Conservation (phyloP, 2,888 invertebrate genomes). For the Acrobasis consociella region DNA sequence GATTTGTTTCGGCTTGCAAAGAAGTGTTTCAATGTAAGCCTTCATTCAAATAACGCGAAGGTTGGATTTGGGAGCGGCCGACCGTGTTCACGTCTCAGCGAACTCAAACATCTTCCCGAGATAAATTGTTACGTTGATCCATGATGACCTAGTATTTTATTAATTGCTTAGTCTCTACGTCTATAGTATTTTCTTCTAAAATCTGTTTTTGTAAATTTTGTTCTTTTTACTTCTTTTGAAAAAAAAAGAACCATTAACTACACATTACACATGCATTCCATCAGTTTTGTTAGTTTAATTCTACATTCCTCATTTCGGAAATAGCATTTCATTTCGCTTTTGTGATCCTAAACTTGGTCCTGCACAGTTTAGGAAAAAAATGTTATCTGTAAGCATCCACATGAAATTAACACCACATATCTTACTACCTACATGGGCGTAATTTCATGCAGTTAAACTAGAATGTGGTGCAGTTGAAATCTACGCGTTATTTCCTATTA, state of each 20-base stretch:
- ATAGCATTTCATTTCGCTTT: too few species aligned
- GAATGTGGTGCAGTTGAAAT: not conserved
- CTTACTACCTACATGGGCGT: not conserved
- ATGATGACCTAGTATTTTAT: slow-evolving; percentile 33
- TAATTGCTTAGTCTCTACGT: slow-evolving; percentile 4
- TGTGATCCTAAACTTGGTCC: too few species aligned
- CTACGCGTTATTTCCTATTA: not conserved
- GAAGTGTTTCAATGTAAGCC: slow-evolving; percentile 73
- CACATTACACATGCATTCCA: too few species aligned
- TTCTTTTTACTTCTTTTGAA: too few species aligned
- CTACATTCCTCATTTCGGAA: too few species aligned
- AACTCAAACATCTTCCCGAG: slow-evolving; percentile 51
- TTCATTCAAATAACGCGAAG: slow-evolving; percentile 69
- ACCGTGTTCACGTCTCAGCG: slow-evolving; percentile 61
- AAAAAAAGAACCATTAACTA: too few species aligned
- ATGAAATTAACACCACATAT: not conserved
- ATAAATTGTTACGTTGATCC: slow-evolving; percentile 43
- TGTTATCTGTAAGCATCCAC: too few species aligned
- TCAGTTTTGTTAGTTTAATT: too few species aligned
- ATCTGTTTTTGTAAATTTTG: too few species aligned
- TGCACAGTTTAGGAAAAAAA: too few species aligned
- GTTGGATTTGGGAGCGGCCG: slow-evolving; percentile 61
- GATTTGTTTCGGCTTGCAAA: slow-evolving; percentile 72
- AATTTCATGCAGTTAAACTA: not conserved
- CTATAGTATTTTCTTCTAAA: not conserved